Conservation (phyloP, 64 coral and sea anemone species). For the Astreopora myriophthalma region DNA sequence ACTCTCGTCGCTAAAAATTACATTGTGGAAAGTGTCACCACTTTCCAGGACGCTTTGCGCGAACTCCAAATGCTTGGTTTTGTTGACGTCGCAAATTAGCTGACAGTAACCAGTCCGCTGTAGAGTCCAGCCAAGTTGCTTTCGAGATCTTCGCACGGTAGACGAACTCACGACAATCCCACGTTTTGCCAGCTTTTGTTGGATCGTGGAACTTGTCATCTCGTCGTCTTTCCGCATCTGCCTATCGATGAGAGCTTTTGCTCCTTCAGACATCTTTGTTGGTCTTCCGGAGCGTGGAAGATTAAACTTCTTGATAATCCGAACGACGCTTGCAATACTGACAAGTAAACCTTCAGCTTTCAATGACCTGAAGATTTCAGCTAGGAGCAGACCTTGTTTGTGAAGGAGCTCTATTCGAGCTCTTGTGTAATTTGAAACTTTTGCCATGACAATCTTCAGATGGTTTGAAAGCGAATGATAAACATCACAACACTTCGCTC, state of each 20-base stretch:
- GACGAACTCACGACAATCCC: not conserved
- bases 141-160: not conserved
- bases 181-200: not conserved
- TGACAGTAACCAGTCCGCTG: not conserved
- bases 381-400: not conserved
- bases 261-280: not conserved
- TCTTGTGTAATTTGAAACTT: not conserved
- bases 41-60: not conserved
- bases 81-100: not conserved
- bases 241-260: not conserved
- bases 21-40: not conserved
- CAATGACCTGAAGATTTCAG: not conserved
- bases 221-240: not conserved
- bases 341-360: not conserved
- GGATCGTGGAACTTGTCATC: not conserved
- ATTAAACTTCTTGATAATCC: not conserved
- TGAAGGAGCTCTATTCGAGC: not conserved
- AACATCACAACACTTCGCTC: no score
- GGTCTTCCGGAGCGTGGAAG: not conserved
- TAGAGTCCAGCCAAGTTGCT: conserved; percentile 18
- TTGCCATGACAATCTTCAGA: no score
- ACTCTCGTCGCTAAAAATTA: conserved; percentile 3
- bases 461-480: no score
- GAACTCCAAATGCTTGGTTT: not conserved
- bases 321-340: not conserved